These are phyloP conservation scores for Drosophila athabasca DNA, from an alignment of 1,140 invertebrate species.

Conservation along the genomic window DNA sequence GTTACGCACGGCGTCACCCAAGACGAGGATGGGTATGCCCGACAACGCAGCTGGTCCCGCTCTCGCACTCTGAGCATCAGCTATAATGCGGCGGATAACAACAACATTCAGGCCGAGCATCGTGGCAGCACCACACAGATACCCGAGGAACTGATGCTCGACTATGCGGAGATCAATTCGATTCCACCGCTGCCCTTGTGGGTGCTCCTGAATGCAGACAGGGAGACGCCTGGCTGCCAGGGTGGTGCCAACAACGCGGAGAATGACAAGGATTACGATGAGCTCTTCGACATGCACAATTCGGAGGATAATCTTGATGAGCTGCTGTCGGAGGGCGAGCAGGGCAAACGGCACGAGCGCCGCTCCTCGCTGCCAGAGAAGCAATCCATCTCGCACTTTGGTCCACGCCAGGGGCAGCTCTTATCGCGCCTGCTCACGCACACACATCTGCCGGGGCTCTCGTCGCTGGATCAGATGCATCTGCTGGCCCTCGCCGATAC, in stretches of 20 bases:
- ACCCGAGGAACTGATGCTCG: slow-evolving; percentile 93
- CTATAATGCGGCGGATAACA: slow-evolving; percentile 87
- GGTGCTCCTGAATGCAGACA: slow-evolving; percentile 96
- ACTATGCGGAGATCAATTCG: slow-evolving; percentile 98
- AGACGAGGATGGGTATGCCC: slow-evolving; percentile 86
- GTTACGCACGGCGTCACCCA: slow-evolving; percentile 26
- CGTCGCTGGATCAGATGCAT: slow-evolving; percentile 99
- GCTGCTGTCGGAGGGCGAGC: slow-evolving; percentile 87
- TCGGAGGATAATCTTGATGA: slow-evolving; percentile 93
- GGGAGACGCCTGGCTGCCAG: slow-evolving; percentile 87
- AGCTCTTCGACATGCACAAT: slow-evolving; percentile 92
- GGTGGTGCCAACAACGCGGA: slow-evolving; percentile 83
- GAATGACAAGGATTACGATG: slow-evolving; percentile 91
- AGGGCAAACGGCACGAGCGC: slow-evolving; percentile 86
- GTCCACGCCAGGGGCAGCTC: slow-evolving; percentile 90
- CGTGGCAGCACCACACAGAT: slow-evolving; percentile 86
- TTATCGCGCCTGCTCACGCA: slow-evolving; percentile 96
- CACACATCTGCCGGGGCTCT: slow-evolving; percentile 97
- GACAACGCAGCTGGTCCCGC: slow-evolving; percentile 90
- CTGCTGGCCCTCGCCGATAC: slow-evolving; percentile 98
- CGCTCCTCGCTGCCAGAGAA: slow-evolving; percentile 88
- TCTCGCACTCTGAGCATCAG: slow-evolving; percentile 94
- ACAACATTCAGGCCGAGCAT: slow-evolving; percentile 86
- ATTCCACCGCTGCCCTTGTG: slow-evolving; percentile 98
- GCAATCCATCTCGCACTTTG: slow-evolving; percentile 91